Base-by-base conservation (phyloP, 2,113 vertebrate genomes). In the Misgurnus anguillicaudatus region DNA sequence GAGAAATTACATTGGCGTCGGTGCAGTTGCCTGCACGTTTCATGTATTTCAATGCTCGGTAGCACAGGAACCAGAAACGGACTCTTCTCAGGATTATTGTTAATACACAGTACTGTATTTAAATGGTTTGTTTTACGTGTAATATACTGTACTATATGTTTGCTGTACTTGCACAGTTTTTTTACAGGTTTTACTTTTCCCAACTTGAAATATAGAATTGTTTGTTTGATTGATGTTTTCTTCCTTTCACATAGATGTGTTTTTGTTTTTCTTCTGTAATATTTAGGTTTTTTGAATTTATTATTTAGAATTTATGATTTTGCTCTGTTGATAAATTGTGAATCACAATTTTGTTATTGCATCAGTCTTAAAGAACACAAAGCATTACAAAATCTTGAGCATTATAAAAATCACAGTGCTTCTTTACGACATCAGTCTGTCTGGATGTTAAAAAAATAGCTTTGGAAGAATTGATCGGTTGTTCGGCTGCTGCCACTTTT, bases 121-220 rank as follows among this genome's bases (percentile, higher is more conserved):
- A 91, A 84, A 88, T 77, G 83, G 85, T 87, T 89, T 95, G 90
- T 94, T 92, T 87, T 90, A 92, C 89, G 93, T 95, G 95, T 94
- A 95, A 93, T 95, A 96, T 98, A 92, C 89, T 93, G 91, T 93
- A 95, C 91, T 92, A 96, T 95, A 94, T 92, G 94, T 97, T 96
- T 98, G 96, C 97, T 94, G 94, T 95, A 95, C 94, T 98, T 98
- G 96, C 97, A 98, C 97, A 98, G 93, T 91, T 96, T 96, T 94
- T 88, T 88, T 90, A 64, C 62, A 68, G 64, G 55, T 24, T 82
- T 61, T 63, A 60, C 7, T 58, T 17, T 82, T 80, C 72, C 77
- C 45, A 89, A 91, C 89, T 91, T 92, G 91, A 92, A 92, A 85
- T 88, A 75, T 90, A 89, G 87, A 89, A 89, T 88, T 90, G 87